A percentile compares a stretch with the other conserved stretches of the same genome.
phyloP scores from a whole-genome alignment of 2,888 invertebrate species.

The Thymelicus sylvestris region DNA sequence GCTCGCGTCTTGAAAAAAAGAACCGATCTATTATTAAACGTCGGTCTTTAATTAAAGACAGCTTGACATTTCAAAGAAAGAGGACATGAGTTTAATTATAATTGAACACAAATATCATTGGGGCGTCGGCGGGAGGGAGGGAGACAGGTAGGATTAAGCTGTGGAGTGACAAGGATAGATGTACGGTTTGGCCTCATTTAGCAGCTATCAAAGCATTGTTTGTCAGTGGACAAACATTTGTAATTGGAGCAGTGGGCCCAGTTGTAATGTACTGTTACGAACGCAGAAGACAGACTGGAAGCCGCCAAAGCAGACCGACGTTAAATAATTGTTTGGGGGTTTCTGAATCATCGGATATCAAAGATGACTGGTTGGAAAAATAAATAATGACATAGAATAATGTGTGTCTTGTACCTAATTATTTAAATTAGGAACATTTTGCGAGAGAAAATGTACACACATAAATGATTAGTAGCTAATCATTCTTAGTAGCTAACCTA shows the following conservation, averaged over 20 bases:
- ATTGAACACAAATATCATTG: constrained; percentile 84
- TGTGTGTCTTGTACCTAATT: too few relatives aligned
- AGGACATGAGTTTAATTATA: constrained; percentile 82
- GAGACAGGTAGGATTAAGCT: constrained; percentile 52
- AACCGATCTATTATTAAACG: constrained; percentile 71
- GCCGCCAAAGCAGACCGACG: constrained; percentile 33
- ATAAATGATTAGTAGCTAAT: too few relatives aligned
- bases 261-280: constrained; percentile 52
- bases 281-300: constrained; percentile 54
- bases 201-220: constrained; percentile 75
- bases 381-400: not conserved
- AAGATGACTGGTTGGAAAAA: not conserved
- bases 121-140: constrained; percentile 67
- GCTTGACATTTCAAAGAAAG: constrained; percentile 83
- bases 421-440: too few relatives aligned
- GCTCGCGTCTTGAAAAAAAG: constrained; percentile 54
- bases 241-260: constrained; percentile 59
- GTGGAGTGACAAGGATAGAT: constrained; percentile 69
- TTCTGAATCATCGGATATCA: not conserved
- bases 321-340: not conserved
- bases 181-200: constrained; percentile 75
- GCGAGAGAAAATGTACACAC: too few relatives aligned
- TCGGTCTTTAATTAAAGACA: constrained; percentile 78
- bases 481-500: too few relatives aligned
- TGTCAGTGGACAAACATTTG: constrained; percentile 60